Conservation (phyloP, 2,113 vertebrate genomes). For the Apeltes quadracus region DNA sequence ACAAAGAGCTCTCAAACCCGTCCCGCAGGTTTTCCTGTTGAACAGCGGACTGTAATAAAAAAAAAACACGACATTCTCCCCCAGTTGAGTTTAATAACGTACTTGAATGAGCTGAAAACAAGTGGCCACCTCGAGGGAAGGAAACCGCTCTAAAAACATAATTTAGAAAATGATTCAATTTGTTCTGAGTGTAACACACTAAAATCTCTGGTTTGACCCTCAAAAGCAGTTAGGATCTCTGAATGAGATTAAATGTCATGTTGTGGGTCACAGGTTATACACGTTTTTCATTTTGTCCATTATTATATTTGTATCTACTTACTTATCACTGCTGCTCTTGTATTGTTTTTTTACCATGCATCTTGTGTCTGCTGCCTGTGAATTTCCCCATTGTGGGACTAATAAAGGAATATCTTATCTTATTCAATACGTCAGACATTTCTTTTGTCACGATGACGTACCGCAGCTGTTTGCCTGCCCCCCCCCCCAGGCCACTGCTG, state of each 20-base stretch:
- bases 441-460: neutral
- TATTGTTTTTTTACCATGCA: too few species aligned
- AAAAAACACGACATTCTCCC: neutral
- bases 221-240: neutral
- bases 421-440: neutral
- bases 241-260: neutral
- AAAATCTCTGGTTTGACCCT: neutral
- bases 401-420: neutral
- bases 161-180: conserved; percentile 1
- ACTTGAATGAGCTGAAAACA: neutral
- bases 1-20: neutral
- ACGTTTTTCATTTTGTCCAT: too few species aligned
- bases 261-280: neutral
- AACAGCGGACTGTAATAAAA: neutral
- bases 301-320: too few species aligned
- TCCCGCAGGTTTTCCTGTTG: neutral
- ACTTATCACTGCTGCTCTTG: too few species aligned
- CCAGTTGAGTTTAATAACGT: neutral
- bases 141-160: neutral
- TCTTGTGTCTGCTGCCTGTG: too few species aligned
- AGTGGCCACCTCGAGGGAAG: neutral
- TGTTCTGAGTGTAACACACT: neutral
- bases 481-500: neutral
- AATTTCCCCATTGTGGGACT: too few species aligned
- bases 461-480: neutral